Evolutionary conservation across 2,888 invertebrate genomes (phyloP).

Genomic region (Frankliniella intonsa): DNA sequence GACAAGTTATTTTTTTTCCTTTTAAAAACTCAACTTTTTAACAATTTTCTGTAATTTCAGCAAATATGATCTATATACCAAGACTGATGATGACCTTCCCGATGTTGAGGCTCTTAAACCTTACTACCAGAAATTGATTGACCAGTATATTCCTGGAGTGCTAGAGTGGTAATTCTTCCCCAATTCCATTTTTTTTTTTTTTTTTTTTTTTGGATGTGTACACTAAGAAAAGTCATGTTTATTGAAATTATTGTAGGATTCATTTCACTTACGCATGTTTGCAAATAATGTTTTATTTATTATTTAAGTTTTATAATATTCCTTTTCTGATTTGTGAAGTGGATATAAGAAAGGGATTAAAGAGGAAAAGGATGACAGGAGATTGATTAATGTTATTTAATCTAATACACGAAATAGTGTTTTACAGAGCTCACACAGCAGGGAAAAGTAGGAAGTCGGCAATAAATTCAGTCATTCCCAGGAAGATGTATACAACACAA

Average conservation of each 20-base stretch:
- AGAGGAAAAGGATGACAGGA: not conserved
- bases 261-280: too few relatives aligned
- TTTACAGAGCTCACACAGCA: slow-evolving; percentile 20
- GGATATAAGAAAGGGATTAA: not conserved
- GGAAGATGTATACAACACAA: not conserved
- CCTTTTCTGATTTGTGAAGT: too few relatives aligned
- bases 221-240: not conserved
- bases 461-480: slow-evolving; percentile 1
- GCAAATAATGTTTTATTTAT: too few relatives aligned
- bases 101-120: slow-evolving; percentile 83
- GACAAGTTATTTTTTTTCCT: not conserved
- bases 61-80: slow-evolving; percentile 93
- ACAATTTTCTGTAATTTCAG: slow-evolving; percentile 50
- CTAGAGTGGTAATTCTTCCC: slow-evolving; percentile 59
- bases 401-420: slow-evolving; percentile 10
- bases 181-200: not conserved
- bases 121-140: slow-evolving; percentile 86
- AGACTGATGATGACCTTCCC: slow-evolving; percentile 67
- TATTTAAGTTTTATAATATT: too few relatives aligned
- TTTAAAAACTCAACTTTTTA: not conserved
- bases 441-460: slow-evolving; percentile 11
- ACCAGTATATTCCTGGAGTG: slow-evolving; percentile 84
- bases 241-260: not conserved
- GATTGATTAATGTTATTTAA: slow-evolving; percentile 18
- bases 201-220: not conserved